Percentiles rank a stretch among this genome's conserved stretches.
phyloP scores from a whole-genome alignment of 2,113 vertebrate species.

The Eclectus roratus region DNA sequence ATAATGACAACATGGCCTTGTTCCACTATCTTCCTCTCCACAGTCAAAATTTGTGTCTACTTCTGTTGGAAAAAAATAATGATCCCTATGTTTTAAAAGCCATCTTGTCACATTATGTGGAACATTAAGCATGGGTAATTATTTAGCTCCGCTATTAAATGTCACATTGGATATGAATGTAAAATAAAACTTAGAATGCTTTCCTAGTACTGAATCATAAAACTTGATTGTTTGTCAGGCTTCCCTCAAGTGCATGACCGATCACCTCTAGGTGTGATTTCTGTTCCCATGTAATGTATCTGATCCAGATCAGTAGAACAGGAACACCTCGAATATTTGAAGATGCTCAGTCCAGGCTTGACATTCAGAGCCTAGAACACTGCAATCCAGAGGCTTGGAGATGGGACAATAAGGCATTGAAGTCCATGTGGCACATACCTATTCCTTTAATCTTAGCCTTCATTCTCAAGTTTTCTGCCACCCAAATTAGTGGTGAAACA shows the following conservation, averaged over 20 bases:
- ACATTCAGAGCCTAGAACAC: neutral
- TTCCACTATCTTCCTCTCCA: neutral
- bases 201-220: accelerated
- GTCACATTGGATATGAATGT: neutral
- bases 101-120: neutral
- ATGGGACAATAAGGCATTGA: neutral
- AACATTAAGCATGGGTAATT: neutral
- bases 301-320: neutral
- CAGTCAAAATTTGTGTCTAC: neutral
- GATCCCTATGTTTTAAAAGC: neutral
- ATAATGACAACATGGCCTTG: neutral
- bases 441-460: neutral
- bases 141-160: neutral
- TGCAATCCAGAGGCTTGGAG: neutral
- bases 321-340: neutral
- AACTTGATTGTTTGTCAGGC: neutral
- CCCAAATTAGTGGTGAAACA: neutral
- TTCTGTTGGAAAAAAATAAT: neutral
- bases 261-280: neutral
- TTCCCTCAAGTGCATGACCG: accelerated
- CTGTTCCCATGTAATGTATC: neutral
- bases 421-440: neutral
- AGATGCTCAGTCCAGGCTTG: neutral
- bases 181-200: neutral
- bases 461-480: neutral